Base-by-base conservation (phyloP, 2,888 invertebrate species). In the Dugesia japonica region DNA sequence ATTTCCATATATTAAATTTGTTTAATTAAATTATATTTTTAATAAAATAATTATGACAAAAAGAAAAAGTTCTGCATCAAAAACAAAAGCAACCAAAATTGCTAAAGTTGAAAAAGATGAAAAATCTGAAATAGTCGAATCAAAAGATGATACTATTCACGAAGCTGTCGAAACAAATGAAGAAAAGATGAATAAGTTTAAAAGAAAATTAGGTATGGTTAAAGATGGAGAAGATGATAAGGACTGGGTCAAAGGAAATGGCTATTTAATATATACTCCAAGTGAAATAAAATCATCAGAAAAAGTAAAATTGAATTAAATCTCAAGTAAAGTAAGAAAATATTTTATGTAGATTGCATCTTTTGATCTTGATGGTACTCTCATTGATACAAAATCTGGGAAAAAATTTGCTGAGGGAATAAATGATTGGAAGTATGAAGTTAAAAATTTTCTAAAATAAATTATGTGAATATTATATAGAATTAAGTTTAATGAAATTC, bases 191-290 rank as follows among this genome's bases (percentile, higher is more conserved):
- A n/a, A 56, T 9, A 56, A 56, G 4, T 56, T 56, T n/a, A 56
- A 56, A 56, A 56, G n/a, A 56, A 56, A 56, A 56, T 56, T 56
- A n/a, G 56, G 56, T 13, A 56, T 56, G 56, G 56, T 56, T 23
- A 56, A 56, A 56, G 4, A 4, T 4, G 56, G 17, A 13, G 23
- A 20, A n/a, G 56, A 56, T 56, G 1, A 4, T 56, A 56, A 56
- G 23, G 56, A 56, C 17, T 56, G 56, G 56, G 7, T 56, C 17
- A 20, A n/a, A n/a, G 56, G 1, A 56, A 20, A n/a, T 4, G 56
- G 17, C 17, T 56, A 23, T n/a, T 56, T 56, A n/a, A n/a, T 56
- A 56, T 56, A 56, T 23, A 56, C 1, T 56, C 56, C 56, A 23
- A 23, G 23, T 23, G 23, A 56, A 20, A 20, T n/a, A 9, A 56